Percentiles rank a stretch among this genome's conserved stretches.
Evolutionary conservation across 2,113 vertebrate genomes (phyloP).

Genomic region (Pavo muticus): DNA sequence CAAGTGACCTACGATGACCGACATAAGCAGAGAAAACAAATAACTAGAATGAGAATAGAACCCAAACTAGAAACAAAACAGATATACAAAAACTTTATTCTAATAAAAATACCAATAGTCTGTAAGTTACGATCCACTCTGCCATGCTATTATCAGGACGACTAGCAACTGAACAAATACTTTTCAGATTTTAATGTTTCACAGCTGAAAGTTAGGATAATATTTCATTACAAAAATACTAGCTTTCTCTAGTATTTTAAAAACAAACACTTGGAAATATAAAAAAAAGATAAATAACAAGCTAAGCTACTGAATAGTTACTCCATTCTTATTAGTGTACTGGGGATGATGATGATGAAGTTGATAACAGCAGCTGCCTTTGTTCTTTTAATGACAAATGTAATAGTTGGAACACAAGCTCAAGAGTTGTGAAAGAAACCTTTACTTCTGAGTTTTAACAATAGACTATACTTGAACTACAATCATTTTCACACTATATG

Average conservation of each 20-base stretch:
- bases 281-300: not conserved
- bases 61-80: not conserved
- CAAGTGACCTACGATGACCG: not conserved
- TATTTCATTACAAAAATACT: not conserved
- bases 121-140: not conserved
- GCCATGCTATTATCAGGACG: accelerated
- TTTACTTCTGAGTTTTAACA: not conserved
- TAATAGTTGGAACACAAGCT: not conserved
- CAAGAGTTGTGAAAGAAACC: not conserved
- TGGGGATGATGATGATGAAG: not conserved
- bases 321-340: not conserved
- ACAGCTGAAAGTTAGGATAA: not conserved
- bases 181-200: not conserved
- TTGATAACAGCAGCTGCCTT: not conserved
- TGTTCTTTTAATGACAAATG: not conserved
- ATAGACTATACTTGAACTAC: not conserved
- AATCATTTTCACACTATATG: not conserved
- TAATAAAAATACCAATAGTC: not conserved
- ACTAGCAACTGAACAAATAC: not conserved
- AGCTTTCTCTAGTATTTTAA: not conserved
- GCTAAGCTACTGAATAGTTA: not conserved
- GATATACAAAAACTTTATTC: not conserved
- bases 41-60: not conserved
- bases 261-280: not conserved
- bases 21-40: not conserved